Conservation (phyloP, 2,888 invertebrate species). For the Lycia hirtaria region DNA sequence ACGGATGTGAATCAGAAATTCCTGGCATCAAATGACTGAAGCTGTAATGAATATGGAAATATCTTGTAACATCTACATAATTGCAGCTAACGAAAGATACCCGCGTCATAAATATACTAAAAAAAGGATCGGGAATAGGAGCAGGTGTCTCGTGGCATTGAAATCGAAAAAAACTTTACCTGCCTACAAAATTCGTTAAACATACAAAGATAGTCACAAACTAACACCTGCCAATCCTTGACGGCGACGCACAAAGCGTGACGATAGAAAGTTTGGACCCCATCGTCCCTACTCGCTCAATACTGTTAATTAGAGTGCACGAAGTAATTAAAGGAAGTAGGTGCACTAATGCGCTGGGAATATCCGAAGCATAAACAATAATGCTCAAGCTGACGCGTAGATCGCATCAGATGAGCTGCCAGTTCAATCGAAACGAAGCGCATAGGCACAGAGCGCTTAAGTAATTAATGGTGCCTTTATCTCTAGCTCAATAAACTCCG, state of each 20-base stretch:
- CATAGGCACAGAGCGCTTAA: constrained; percentile 38
- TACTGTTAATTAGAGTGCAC: constrained; percentile 60
- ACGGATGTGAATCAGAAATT: constrained; percentile 6
- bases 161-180: constrained; percentile 35
- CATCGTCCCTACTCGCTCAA: constrained; percentile 52
- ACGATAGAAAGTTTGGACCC: constrained; percentile 64
- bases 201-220: constrained; percentile 20
- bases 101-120: not conserved
- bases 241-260: constrained; percentile 56
- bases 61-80: too few relatives aligned
- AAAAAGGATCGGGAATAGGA: constrained; percentile 3
- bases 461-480: constrained; percentile 53
- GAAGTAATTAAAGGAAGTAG: constrained; percentile 63
- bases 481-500: constrained; percentile 37
- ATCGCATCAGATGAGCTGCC: constrained; percentile 44
- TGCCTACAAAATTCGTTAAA: constrained; percentile 34
- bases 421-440: constrained; percentile 38
- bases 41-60: not conserved
- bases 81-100: not conserved
- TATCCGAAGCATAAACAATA: constrained; percentile 45
- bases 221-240: constrained; percentile 54
- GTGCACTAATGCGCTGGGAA: constrained; percentile 43
- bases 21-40: not conserved
- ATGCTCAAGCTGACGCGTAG: constrained; percentile 41
- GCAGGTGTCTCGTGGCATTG: constrained; percentile 16